Evolutionary conservation across 2,113 vertebrate genomes (phyloP).

Genomic region (Gymnogyps californianus): DNA sequence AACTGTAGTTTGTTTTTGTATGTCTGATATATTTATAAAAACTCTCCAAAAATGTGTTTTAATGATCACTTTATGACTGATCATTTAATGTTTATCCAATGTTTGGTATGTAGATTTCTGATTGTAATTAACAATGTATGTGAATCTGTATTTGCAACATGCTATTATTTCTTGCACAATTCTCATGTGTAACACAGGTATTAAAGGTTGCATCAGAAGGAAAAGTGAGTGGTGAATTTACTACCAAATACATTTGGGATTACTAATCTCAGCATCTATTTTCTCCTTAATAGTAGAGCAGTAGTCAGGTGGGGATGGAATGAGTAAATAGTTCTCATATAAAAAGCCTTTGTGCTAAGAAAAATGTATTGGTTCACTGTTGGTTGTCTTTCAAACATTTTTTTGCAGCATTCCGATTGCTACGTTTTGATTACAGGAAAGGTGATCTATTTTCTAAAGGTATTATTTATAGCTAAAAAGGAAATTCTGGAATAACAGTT

Average conservation of each 20-base stretch:
- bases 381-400: background rate
- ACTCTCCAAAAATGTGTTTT: background rate
- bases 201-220: background rate
- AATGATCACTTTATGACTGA: background rate
- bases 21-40: background rate
- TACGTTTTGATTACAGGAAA: background rate
- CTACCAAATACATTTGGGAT: background rate
- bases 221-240: background rate
- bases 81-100: background rate
- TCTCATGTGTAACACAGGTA: background rate
- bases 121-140: background rate
- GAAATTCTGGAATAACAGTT: background rate
- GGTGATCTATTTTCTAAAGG: background rate
- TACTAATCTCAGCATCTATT: background rate
- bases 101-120: background rate
- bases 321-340: background rate
- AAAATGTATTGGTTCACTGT: background rate
- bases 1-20: background rate
- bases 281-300: background rate
- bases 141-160: background rate
- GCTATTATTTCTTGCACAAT: background rate
- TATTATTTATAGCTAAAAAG: background rate
- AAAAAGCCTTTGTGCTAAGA: background rate
- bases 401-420: background rate
- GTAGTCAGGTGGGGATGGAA: background rate